phyloP scores from a whole-genome alignment of 2,113 vertebrate genomes.

The Drymodes brunneopygia region DNA sequence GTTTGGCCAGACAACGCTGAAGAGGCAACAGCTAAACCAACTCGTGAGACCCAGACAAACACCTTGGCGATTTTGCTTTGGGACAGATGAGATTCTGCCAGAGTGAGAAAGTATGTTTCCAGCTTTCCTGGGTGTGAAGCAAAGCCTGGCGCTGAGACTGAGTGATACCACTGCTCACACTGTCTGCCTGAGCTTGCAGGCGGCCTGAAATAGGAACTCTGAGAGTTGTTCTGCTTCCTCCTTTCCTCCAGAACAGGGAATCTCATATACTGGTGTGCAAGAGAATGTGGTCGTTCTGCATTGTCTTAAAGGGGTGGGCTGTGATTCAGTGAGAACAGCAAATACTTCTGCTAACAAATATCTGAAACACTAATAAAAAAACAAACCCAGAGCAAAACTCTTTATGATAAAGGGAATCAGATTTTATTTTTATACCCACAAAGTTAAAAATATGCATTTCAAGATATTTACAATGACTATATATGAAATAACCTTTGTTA shows the following conservation, averaged over 20 bases:
- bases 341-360: background rate
- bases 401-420: conserved; percentile 62
- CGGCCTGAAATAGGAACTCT: background rate
- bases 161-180: background rate
- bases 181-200: background rate
- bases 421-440: conserved; percentile 74
- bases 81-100: background rate
- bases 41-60: background rate
- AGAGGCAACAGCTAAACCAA: background rate
- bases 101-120: background rate
- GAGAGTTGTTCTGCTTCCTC: background rate
- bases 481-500: conserved; percentile 72
- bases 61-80: background rate
- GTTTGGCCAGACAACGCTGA: background rate
- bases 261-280: background rate
- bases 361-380: background rate
- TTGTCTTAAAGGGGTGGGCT: background rate
- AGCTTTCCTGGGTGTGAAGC: background rate
- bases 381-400: background rate
- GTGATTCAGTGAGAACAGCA: background rate
- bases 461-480: conserved; percentile 81
- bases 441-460: conserved; percentile 77
- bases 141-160: background rate
- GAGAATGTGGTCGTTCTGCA: background rate
- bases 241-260: background rate